Evolutionary conservation across 1,140 invertebrate genomes (phyloP).

Genomic region (Notospermus geniculatus): DNA sequence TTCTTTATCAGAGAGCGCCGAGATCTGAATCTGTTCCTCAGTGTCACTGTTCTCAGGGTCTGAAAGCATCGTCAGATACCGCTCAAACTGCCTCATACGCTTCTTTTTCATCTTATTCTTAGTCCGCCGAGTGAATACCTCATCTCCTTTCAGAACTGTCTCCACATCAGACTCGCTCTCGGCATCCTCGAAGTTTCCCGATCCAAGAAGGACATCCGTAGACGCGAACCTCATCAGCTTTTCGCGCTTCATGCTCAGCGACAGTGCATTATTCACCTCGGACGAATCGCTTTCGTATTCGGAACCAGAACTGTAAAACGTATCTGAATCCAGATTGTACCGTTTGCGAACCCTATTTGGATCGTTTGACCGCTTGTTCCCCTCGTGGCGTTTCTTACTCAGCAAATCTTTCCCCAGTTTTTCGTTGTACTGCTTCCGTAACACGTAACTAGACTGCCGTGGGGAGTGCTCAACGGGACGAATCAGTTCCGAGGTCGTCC

Average conservation of each 20-base stretch:
- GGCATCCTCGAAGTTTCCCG: neutral
- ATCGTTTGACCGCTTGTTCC: too few species aligned
- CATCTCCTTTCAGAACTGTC: neutral
- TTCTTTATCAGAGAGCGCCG: neutral
- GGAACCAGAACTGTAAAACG: constrained; percentile 8
- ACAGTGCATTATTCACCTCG: neutral
- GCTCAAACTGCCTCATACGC: constrained; percentile 4
- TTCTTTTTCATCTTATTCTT: constrained; percentile 4
- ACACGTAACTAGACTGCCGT: constrained; percentile 3
- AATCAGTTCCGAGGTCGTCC: neutral
- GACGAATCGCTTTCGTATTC: neutral
- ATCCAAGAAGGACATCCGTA: constrained; percentile 2
- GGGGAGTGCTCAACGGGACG: neutral
- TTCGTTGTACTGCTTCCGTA: neutral
- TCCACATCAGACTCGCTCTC: neutral
- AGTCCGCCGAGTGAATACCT: neutral
- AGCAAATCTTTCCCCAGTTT: neutral
- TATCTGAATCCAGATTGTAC: neutral
- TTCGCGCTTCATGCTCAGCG: neutral
- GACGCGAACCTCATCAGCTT: neutral
- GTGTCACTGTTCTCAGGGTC: neutral
- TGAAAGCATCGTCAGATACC: constrained; percentile 4
- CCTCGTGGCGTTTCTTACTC: neutral
- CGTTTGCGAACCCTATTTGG: neutral
- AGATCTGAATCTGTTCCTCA: neutral